Evolutionary conservation across 2,888 invertebrate genomes (phyloP).

Genomic region (Lithophane ornitopus): DNA sequence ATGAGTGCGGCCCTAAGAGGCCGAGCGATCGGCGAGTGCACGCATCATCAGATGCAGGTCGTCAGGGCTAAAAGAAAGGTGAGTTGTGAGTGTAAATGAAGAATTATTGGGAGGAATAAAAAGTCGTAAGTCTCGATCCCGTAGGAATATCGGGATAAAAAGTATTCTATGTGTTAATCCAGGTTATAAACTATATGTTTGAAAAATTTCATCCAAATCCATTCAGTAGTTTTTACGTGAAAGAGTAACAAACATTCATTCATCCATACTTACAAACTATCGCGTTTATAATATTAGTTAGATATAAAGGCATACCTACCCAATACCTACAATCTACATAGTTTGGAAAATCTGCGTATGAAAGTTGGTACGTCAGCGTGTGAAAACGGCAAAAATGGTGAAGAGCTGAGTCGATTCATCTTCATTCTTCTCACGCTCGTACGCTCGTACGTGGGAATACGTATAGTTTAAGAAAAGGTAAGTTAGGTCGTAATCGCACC

Average conservation of each 20-base stretch:
- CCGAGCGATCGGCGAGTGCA: constrained; percentile 96
- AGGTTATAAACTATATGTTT: too few species aligned
- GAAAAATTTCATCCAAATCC: too few species aligned
- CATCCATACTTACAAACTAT: too few species aligned
- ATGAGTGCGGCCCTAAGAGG: constrained; percentile 97
- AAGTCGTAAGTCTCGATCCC: too few species aligned
- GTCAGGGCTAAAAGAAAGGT: constrained; percentile 96
- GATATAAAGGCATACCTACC: background rate
- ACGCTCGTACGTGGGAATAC: background rate
- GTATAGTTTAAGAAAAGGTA: constrained; percentile 28
- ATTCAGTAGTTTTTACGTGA: too few species aligned
- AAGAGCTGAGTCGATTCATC: background rate
- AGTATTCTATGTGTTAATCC: too few species aligned
- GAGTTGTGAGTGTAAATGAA: constrained; percentile 59
- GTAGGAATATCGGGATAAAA: too few species aligned
- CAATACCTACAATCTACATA: background rate
- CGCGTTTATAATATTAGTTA: too few species aligned
- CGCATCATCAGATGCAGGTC: constrained; percentile 95
- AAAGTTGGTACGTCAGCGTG: background rate
- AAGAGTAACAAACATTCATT: too few species aligned
- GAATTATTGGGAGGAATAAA: background rate
- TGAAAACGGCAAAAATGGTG: background rate
- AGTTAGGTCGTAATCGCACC: background rate
- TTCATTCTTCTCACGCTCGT: constrained; percentile 24
- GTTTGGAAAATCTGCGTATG: background rate